phyloP scores from a whole-genome alignment of 2,113 vertebrate species.

The Amphiprion ocellaris region DNA sequence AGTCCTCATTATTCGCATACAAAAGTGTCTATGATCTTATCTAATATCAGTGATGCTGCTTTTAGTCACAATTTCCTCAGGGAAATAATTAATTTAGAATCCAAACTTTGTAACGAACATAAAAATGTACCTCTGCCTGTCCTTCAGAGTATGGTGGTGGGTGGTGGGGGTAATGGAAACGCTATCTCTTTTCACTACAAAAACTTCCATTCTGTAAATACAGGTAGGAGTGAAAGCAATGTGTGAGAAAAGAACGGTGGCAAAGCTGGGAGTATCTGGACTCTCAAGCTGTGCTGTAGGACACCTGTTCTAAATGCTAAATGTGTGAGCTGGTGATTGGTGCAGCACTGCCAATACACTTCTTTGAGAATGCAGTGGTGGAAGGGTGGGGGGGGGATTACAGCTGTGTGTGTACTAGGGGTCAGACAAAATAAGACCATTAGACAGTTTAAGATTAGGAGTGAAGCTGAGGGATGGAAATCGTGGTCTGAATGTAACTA shows the following conservation, averaged over 20 bases:
- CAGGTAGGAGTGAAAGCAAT: slow-evolving; percentile 31
- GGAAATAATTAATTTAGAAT: slow-evolving; percentile 36
- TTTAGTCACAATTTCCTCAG: slow-evolving; percentile 34
- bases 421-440: slow-evolving; percentile 58
- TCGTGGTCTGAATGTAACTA: slow-evolving; percentile 57
- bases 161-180: neutral
- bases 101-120: slow-evolving; percentile 8
- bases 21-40: slow-evolving; percentile 44
- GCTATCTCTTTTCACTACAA: slow-evolving; percentile 4
- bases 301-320: slow-evolving; percentile 73
- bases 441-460: slow-evolving; percentile 59
- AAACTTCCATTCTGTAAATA: slow-evolving; percentile 32
- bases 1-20: slow-evolving; percentile 55
- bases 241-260: slow-evolving; percentile 64
- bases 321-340: slow-evolving; percentile 47
- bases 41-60: slow-evolving; percentile 36
- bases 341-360: slow-evolving; percentile 33
- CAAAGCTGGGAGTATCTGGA: slow-evolving; percentile 50
- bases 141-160: slow-evolving; percentile 1
- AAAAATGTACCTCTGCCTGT: slow-evolving; percentile 1
- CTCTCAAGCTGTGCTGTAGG: slow-evolving; percentile 60
- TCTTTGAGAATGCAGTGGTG: slow-evolving; percentile 25
- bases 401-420: slow-evolving; percentile 24
- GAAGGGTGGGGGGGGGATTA: slow-evolving; percentile 7
- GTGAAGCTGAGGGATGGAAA: slow-evolving; percentile 57